Base-by-base conservation (phyloP, 2,113 vertebrate genomes). In the Notothenia rossii region DNA sequence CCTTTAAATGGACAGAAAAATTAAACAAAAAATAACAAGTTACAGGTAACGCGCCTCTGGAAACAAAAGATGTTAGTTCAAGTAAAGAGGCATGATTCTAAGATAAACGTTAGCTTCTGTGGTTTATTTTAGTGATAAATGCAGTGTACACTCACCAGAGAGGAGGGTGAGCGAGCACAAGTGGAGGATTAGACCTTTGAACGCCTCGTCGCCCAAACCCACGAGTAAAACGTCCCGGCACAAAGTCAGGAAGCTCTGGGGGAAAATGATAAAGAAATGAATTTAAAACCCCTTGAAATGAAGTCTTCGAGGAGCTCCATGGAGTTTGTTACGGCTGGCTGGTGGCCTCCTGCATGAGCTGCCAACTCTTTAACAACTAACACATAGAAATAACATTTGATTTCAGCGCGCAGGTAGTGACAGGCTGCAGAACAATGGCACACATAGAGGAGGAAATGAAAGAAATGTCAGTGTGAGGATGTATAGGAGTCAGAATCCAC, bases 171-270 rank as follows among this genome's bases (percentile, higher is more conserved):
- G 81, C 1, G 96, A 95, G 69, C 92, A 94, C 79, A 96, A 60
- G 54, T 96, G 94, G 51, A 99, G 91, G 73, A 97, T 71, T 1
- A 91, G 89, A 71, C 84, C 77, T 77, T 95, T 96, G 91, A 99
- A 98, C 0, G 72, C 50, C 12, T 72, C 8, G 60, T 96, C 94
- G 0, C 94, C 96, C 56, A 97, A 92, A 83, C 96, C 96, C 36
- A 98, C 94, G 68, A 97, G 96, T 40, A 98, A 64, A 54, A 96
- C 88, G 10, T 98, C 97, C 72, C 95, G 95, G 79, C 95, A 96
- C 13, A 97, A 91, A 0, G 88, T 83, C 86, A 99, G 88, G 88
- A 96, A 98, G 51, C 83, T 92, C 98, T 99, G n/a, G 93, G 9
- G 25, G 25, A 3, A 29, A 29, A 29, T 3, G 3, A 54, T 18